Evolutionary conservation across 92 coral and sea anemone species (phyloP).

Genomic region (Metridium senile): DNA sequence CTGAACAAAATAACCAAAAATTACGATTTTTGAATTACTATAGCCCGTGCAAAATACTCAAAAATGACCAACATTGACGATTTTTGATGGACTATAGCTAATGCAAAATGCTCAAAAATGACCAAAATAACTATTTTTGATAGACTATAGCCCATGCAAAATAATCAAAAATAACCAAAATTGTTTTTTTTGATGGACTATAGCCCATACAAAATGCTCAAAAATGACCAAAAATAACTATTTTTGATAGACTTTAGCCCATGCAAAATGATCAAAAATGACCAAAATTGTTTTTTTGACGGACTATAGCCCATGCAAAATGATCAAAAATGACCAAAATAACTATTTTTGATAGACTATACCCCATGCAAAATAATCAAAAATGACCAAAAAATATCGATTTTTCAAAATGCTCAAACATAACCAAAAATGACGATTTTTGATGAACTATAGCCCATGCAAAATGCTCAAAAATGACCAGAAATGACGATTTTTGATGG

Average conservation of each 20-base stretch:
- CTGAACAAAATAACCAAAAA: neutral
- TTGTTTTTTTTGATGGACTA: neutral
- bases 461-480: neutral
- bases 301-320: neutral
- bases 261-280: neutral
- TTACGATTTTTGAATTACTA: neutral
- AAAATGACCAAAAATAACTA: neutral
- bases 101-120: neutral
- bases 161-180: neutral
- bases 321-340: neutral
- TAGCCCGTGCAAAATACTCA: neutral
- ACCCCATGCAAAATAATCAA: neutral
- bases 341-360: neutral
- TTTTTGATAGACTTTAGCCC: neutral
- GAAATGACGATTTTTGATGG: neutral
- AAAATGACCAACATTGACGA: neutral
- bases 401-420: neutral
- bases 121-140: neutral
- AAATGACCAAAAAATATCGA: neutral
- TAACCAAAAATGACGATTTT: neutral
- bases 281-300: neutral
- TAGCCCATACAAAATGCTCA: neutral
- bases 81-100: neutral
- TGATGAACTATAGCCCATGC: neutral
- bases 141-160: neutral